Base-by-base conservation (phyloP, 2,888 invertebrate species). In the Silvanus unidentatus region DNA sequence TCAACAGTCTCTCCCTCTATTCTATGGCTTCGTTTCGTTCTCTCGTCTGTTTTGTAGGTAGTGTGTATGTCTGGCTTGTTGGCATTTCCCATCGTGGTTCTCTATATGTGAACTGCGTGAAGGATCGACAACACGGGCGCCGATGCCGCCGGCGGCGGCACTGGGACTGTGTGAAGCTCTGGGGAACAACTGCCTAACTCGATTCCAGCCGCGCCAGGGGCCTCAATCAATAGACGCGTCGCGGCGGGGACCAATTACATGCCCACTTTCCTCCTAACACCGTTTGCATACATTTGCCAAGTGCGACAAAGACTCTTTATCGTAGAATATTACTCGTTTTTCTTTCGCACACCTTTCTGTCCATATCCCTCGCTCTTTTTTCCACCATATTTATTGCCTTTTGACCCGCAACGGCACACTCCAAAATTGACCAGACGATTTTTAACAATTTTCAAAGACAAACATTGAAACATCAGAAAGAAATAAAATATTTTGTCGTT, bases 211-310 rank as follows among this genome's bases (percentile, higher is more conserved):
- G 66, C 65, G 65, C 68, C 66, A 59, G 63, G 65, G 68, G 69
- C 66, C 66, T 67, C 72, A 73, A 73, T 73, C 73, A 71, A 72
- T 72, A 72, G 69, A 70, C 66, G 68, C 69, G 70, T 66, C 70
- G 69, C 68, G 68, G 67, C 65, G 58, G 70, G 70, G 70, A 70
- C 70, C 73, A 73, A 73, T 73, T 73, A 73, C 72, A 73, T 72
- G 73, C 72, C 71, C 73, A 73, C 73, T 73, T 73, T 72, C 68
- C 69, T 70, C 64, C 69, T 72, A 73, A 73, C 72, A 70, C 71
- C 72, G 71, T 73, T 73, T 73, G 73, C 73, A 73, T 73, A 73
- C 66, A 73, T 73, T 73, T 69, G 57, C 59, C 56, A 52, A 56
- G 53, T 49, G 54, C 57, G 58, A 58, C 57, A 59, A 58, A 55